Conservation (phyloP, 2,113 vertebrate genomes). For the Phyllopteryx taeniolatus region DNA sequence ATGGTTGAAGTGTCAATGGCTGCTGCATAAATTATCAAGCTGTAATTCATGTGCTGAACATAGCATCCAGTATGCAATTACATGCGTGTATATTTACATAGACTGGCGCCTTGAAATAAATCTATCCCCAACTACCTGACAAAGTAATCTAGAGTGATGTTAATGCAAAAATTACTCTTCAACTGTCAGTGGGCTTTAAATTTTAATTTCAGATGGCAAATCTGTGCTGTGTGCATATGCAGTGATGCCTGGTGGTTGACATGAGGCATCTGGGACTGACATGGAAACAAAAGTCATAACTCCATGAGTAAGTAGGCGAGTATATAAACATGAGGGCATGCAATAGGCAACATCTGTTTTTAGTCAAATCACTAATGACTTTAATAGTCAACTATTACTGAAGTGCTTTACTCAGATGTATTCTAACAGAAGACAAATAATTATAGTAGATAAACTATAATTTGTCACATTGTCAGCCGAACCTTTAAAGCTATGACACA, state of each 20-base stretch:
- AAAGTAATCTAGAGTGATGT: slow-evolving; percentile 48
- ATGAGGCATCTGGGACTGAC: slow-evolving; percentile 43
- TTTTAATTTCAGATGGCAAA: slow-evolving; percentile 45
- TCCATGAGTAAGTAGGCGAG: slow-evolving; percentile 16
- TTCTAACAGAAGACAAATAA: neutral
- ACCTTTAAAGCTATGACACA: neutral
- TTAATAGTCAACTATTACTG: slow-evolving; percentile 10
- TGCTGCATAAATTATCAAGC: slow-evolving; percentile 35
- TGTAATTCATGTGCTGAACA: slow-evolving; percentile 28
- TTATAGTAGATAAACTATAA: neutral
- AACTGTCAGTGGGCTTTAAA: slow-evolving; percentile 31
- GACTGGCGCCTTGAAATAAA: slow-evolving; percentile 50
- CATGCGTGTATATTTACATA: slow-evolving; percentile 35
- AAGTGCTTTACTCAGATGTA: neutral
- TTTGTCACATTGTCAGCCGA: neutral
- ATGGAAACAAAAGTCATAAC: slow-evolving; percentile 38
- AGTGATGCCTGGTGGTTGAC: slow-evolving; percentile 31
- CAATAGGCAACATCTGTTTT: slow-evolving; percentile 34
- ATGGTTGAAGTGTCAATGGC: slow-evolving; percentile 49
- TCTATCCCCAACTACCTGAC: slow-evolving; percentile 35
- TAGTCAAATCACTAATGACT: slow-evolving; percentile 36
- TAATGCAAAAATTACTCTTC: slow-evolving; percentile 48
- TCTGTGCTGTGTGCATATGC: slow-evolving; percentile 7
- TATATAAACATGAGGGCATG: slow-evolving; percentile 37
- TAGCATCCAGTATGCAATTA: slow-evolving; percentile 36